Evolutionary conservation across 1,140 invertebrate species (phyloP).

Genomic region (Diploscapter pachys): DNA sequence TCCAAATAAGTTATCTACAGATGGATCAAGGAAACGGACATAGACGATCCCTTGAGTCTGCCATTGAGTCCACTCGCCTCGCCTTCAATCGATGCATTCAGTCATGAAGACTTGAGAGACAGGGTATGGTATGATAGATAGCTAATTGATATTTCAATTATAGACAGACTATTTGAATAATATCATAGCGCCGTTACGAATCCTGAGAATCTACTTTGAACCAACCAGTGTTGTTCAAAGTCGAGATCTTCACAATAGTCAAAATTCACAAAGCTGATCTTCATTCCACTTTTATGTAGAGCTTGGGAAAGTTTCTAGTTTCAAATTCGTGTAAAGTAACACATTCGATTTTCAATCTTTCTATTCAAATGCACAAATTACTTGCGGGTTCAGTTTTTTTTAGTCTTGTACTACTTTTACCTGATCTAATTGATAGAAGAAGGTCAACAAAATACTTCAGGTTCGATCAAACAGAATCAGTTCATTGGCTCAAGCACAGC

Average conservation of each 20-base stretch:
- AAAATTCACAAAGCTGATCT: background rate
- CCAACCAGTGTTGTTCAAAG: conserved; percentile 15
- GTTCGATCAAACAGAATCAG: background rate
- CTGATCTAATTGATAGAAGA: conserved; percentile 5
- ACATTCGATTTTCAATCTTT: no score
- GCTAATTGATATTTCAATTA: no score
- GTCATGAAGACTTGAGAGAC: conserved; percentile 8
- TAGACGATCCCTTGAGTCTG: conserved; percentile 14
- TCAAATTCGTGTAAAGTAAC: no score
- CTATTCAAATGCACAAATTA: no score
- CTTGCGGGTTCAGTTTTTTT: no score
- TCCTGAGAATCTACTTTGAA: conserved; percentile 16
- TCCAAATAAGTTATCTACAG: background rate
- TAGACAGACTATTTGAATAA: no score
- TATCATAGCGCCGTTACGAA: background rate
- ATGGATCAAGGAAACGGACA: conserved; percentile 31
- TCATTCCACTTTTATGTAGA: no score
- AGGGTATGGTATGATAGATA: background rate
- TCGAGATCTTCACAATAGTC: background rate
- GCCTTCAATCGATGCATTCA: conserved; percentile 19
- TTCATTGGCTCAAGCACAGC: background rate
- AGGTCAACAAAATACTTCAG: background rate
- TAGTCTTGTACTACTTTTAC: no score
- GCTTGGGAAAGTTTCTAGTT: no score
- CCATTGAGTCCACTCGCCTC: conserved; percentile 18